phyloP scores from a whole-genome alignment of 2,888 invertebrate species.

The Octonoba sinensis region DNA sequence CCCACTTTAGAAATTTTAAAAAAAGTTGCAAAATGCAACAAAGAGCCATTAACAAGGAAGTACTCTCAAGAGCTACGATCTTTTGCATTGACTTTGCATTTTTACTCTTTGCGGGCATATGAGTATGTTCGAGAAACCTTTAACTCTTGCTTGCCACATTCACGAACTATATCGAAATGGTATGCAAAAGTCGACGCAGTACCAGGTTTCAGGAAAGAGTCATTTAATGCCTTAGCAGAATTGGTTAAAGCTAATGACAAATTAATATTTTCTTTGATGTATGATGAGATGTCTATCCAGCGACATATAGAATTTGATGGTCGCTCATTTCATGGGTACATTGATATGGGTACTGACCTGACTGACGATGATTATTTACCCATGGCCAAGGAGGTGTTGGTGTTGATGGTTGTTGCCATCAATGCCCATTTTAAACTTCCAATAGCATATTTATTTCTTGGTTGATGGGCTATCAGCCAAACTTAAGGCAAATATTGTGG shows the following conservation, averaged over 20 bases:
- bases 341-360: no score
- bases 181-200: neutral
- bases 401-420: neutral
- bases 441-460: neutral
- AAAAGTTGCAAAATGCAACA: no score
- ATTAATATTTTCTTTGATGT: no score
- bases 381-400: no score
- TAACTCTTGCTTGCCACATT: neutral
- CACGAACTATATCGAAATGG: neutral
- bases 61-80: neutral
- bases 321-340: no score
- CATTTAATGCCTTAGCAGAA: neutral
- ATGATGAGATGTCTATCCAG: no score
- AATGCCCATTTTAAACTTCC: neutral
- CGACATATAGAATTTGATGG: no score
- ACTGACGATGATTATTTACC: no score
- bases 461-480: neutral
- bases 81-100: constrained; percentile 3
- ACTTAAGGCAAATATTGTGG: constrained; percentile 6
- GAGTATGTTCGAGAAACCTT: neutral
- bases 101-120: neutral
- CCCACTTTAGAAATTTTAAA: no score
- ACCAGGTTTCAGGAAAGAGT: constrained; percentile 4
- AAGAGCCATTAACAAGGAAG: no score
- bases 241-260: constrained; percentile 2